These are phyloP conservation scores for Nymphicus hollandicus DNA, from an alignment of 2,113 vertebrate species.

Conservation along the genomic window DNA sequence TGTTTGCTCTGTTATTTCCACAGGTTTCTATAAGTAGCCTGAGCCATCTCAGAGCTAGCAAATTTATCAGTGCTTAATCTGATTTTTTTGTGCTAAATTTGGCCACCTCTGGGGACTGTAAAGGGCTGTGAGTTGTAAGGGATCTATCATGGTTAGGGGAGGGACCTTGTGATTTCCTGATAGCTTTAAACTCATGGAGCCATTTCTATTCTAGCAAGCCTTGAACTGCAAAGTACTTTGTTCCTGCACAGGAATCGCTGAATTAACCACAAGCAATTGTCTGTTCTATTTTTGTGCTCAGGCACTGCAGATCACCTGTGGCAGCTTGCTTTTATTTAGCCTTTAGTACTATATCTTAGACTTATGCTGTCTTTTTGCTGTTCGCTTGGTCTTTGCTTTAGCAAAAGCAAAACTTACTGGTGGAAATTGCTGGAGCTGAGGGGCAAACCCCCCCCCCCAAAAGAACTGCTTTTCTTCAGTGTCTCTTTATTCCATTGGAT, in stretches of 20 bases:
- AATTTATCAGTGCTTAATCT: background rate
- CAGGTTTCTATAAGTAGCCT: background rate
- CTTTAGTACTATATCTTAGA: background rate
- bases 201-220: background rate
- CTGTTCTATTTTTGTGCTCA: background rate
- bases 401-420: background rate
- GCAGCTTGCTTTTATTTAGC: background rate
- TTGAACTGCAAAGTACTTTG: background rate
- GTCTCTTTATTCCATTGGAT: background rate
- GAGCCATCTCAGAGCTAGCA: background rate
- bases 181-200: background rate
- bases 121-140: background rate
- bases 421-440: slow-evolving; percentile 2
- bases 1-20: background rate
- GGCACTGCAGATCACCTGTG: background rate
- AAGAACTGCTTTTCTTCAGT: background rate
- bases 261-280: slow-evolving; percentile 34
- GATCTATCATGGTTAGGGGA: background rate
- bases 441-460: background rate
- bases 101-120: background rate
- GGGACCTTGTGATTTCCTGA: slow-evolving; percentile 1
- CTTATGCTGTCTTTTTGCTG: background rate
- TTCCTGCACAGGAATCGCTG: slow-evolving; percentile 9
- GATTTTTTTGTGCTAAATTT: background rate
- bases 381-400: background rate